A percentile compares a stretch with the other conserved stretches of the same genome.
Conservation (phyloP, 2,113 vertebrate genomes). For the Leptobrachium ailaonicum region DNA sequence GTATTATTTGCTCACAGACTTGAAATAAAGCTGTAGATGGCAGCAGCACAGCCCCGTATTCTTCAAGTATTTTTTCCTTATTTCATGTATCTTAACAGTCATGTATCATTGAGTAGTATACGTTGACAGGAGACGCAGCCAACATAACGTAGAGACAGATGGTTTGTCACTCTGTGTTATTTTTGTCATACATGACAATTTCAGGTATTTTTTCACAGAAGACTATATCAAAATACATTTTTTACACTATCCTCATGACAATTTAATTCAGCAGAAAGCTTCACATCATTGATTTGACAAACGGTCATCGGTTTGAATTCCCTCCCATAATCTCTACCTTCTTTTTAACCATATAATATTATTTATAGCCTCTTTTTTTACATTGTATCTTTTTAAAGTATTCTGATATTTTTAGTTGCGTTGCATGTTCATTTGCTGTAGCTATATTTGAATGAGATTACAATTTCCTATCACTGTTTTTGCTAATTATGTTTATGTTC, state of each 20-base stretch:
- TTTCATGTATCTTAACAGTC: conserved; percentile 5
- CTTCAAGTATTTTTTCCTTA: neutral
- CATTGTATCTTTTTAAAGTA: too few species aligned
- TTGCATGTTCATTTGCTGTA: too few species aligned
- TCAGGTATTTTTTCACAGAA: conserved; percentile 27
- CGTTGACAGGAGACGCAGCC: conserved; percentile 21
- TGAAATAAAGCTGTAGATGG: neutral
- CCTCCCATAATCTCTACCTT: too few species aligned
- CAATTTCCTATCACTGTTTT: too few species aligned
- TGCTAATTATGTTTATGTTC: too few species aligned
- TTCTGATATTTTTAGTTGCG: too few species aligned
- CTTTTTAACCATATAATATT: too few species aligned
- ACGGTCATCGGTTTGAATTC: conserved; percentile 5
- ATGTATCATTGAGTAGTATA: conserved; percentile 7
- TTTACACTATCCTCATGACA: conserved; percentile 36
- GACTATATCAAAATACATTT: conserved; percentile 13
- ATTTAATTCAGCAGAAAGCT: conserved; percentile 31
- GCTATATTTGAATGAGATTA: too few species aligned
- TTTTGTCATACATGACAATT: conserved; percentile 28
- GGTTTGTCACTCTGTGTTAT: conserved; percentile 35
- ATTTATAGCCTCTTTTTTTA: too few species aligned
- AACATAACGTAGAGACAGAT: conserved; percentile 27
- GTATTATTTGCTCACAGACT: too few species aligned
- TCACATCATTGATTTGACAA: conserved; percentile 36
- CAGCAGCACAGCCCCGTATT: conserved; percentile 20